Percentiles rank a stretch among this genome's conserved stretches.
Evolutionary conservation across 2,888 invertebrate genomes (phyloP).

Genomic region (Rutpela maculata): DNA sequence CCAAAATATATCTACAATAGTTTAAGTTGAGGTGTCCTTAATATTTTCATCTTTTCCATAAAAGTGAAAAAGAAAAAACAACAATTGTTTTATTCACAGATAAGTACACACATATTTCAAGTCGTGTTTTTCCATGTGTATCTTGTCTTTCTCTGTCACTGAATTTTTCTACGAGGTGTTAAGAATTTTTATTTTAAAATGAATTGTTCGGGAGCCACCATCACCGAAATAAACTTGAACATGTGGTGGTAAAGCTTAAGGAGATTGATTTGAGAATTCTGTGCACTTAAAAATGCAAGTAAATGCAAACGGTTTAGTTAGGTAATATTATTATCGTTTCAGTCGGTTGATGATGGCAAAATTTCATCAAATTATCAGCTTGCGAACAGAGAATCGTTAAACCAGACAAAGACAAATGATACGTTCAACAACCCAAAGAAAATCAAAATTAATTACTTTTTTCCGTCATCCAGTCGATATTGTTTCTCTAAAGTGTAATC

Average conservation of each 20-base stretch:
- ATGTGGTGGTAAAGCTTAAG: neutral
- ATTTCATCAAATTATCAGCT: neutral
- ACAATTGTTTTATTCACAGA: too few relatives aligned
- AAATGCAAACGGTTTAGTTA: too few relatives aligned
- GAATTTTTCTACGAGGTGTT: too few relatives aligned
- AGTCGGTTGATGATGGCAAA: neutral
- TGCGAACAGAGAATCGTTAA: neutral
- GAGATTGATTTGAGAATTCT: neutral
- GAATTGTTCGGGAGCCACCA: neutral
- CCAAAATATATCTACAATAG: too few relatives aligned
- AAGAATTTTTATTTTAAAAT: neutral
- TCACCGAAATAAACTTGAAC: neutral
- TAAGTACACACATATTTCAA: too few relatives aligned
- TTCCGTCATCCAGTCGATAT: constrained; percentile 50
- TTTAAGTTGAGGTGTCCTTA: too few relatives aligned
- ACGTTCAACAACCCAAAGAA: constrained; percentile 12
- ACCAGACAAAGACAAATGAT: constrained; percentile 15
- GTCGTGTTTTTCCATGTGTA: too few relatives aligned
- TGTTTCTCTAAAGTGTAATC: constrained; percentile 46
- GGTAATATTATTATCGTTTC: too few relatives aligned
- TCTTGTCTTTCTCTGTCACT: too few relatives aligned
- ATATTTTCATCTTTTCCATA: too few relatives aligned
- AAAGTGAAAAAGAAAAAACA: too few relatives aligned
- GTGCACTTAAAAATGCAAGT: neutral
- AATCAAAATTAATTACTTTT: constrained; percentile 54